Evolutionary conservation across 2,888 invertebrate genomes (phyloP), one percentile per base, ranked within the genome.

Genomic region (Xestobium rufovillosum): DNA sequence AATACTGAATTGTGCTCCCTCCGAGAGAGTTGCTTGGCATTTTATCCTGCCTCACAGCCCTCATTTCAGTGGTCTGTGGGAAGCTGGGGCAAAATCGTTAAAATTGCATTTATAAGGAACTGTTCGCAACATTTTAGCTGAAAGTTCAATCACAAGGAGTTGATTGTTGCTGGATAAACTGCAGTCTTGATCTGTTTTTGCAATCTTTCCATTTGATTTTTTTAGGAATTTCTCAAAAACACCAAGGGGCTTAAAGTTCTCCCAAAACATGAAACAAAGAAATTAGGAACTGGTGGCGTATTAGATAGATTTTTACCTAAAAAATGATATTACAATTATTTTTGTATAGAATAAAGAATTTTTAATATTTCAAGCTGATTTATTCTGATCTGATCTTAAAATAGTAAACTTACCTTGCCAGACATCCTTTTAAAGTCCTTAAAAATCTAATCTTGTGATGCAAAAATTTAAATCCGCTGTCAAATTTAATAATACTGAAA

Each of bases 311-410:
- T 86, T 69, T 69, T 79, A 53, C 65, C 77, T 3, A 80, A 76
- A 55, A 61, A 53, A n/a, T n/a, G n/a, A n/a, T n/a, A 16, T 48
- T 26, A 31, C 49, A 51, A 41, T 27, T 26, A 23, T 38, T n/a
- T n/a, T 80, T 39, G 75, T 84, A 4, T 72, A 70, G 44, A 80
- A 82, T 47, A 87, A 85, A 63, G 83, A 83, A 58, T 85, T 86
- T 43, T 73, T 87, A 13, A 78, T 80, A 55, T 79, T 78, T 51
- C 69, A 75, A 40, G 70, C 72, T 12, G 76, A 75, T 62, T 76
- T 76, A 70, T 86, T 84, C 66, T 60, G n/a, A n/a, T n/a, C n/a
- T n/a, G n/a, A n/a, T n/a, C n/a, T n/a, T n/a, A n/a, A n/a, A n/a
- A n/a, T n/a, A n/a, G n/a, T n/a, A n/a, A n/a, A n/a, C n/a, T n/a